Base-by-base conservation (phyloP, 2,113 vertebrate species). In the Neodontobutis hainanensis region DNA sequence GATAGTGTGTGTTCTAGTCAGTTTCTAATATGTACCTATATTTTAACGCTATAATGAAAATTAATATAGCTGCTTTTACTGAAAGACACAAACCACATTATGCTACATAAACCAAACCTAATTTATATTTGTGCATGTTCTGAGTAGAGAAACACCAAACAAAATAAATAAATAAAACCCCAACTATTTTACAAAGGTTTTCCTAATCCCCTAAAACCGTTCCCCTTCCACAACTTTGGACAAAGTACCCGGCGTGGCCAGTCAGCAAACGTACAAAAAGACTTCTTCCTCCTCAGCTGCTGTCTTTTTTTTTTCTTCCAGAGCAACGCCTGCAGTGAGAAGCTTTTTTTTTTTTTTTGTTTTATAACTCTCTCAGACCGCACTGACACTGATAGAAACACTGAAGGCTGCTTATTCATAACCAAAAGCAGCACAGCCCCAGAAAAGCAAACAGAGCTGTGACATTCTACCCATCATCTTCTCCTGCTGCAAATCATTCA, bases 321-420 rank as follows among this genome's bases (percentile, higher is more conserved):
- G 57, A 59, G 12, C 32, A 58, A 32, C 67, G 74, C 77, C 78
- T 77, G 60, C 66, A 59, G 74, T 4, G 63, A 81, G 62, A 57
- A 35, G 15, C 68, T 66, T 14, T 40, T 68, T 85, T 85, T n/a
- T n/a, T n/a, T n/a, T n/a, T n/a, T n/a, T n/a, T n/a, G n/a, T n/a
- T n/a, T 76, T 58, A 83, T 56, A 42, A 50, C 35, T 60, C 36
- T 38, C 35, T 64, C 52, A 67, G 65, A 38, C 71, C 65, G 72
- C 75, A 82, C 47, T 68, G 58, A 77, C 58, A 69, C 59, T 71
- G 32, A 36, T 27, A 62, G 59, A 79, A 61, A 74, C 59, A 59
- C 5, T 27, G 61, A 68, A 19, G 61, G 58, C 50, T 52, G 16
- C 56, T 56, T 48, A 49, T 42, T 46, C 32, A 4, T 50, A 73